Percentiles rank a stretch among this genome's conserved stretches.
These are phyloP conservation scores for Blastobasis adustella DNA, from an alignment of 2,888 invertebrate species.

Conservation along the genomic window DNA sequence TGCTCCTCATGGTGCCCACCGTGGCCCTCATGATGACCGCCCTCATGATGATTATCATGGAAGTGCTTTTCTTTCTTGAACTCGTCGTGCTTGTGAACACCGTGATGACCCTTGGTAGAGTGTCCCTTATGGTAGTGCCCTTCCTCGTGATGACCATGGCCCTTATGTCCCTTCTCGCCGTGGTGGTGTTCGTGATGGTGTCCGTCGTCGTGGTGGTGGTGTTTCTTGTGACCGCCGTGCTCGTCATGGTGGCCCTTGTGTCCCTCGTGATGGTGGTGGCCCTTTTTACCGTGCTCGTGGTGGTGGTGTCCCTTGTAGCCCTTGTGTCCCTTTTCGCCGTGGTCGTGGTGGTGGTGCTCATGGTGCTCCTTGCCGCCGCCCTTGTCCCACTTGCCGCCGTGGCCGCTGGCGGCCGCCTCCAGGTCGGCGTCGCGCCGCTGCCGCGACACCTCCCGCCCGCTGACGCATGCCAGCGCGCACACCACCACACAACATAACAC, in stretches of 20 bases:
- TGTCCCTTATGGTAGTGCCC: conserved; percentile 89
- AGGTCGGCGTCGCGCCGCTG: conserved; percentile 68
- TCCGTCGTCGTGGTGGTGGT: conserved; percentile 79
- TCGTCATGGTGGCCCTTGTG: conserved; percentile 78
- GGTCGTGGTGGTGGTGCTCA: conserved; percentile 76
- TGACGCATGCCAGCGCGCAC: conserved; percentile 68
- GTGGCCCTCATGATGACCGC: conserved; percentile 86
- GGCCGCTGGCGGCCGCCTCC: conserved; percentile 65
- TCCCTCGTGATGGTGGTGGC: conserved; percentile 82
- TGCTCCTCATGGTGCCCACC: conserved; percentile 86
- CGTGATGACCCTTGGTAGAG: conserved; percentile 89
- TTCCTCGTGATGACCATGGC: conserved; percentile 67
- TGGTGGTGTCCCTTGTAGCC: conserved; percentile 81
- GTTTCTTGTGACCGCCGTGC: conserved; percentile 78
- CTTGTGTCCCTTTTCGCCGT: conserved; percentile 83
- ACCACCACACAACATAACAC: conserved; percentile 56
- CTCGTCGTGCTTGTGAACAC: conserved; percentile 89
- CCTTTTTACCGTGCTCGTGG: conserved; percentile 81
- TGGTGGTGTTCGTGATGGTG: conserved; percentile 79
- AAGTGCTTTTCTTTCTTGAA: conserved; percentile 91
- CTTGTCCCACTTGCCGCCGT: conserved; percentile 66
- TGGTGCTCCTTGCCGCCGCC: conserved; percentile 81
- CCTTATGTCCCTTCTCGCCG: conserved; percentile 79
- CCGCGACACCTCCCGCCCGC: conserved; percentile 68
- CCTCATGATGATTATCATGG: conserved; percentile 88